Percentiles rank a stretch among this genome's conserved stretches.
phyloP scores from a whole-genome alignment of 2,113 vertebrate species.

The Isurus oxyrinchus region DNA sequence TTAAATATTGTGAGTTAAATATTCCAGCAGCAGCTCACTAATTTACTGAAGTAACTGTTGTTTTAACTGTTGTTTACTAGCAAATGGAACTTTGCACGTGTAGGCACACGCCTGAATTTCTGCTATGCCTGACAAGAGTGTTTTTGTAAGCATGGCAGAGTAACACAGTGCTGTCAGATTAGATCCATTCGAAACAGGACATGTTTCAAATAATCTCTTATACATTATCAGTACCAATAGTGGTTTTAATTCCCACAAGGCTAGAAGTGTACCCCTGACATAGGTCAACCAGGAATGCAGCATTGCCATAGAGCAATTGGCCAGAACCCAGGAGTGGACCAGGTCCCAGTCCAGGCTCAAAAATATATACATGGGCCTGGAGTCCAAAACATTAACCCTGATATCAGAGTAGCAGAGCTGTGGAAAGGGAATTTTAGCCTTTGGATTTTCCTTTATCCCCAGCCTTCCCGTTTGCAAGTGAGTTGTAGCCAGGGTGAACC shows the following conservation, averaged over 20 bases:
- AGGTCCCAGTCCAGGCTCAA: neutral
- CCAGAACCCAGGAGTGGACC: neutral
- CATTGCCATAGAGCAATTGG: neutral
- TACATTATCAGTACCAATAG: neutral
- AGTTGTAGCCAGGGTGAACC: neutral
- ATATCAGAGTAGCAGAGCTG: neutral
- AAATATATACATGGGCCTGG: neutral
- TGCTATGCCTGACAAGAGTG: neutral
- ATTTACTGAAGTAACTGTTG: neutral
- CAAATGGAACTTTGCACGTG: neutral
- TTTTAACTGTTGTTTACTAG: neutral
- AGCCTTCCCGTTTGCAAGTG: neutral
- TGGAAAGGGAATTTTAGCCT: neutral
- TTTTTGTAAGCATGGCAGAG: neutral
- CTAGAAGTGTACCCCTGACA: neutral
- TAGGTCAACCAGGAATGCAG: neutral
- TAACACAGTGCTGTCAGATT: neutral
- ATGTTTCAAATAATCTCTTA: neutral
- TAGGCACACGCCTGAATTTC: neutral
- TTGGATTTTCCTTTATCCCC: neutral
- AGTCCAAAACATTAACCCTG: neutral
- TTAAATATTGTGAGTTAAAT: neutral
- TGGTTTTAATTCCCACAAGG: neutral
- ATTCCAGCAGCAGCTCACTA: neutral
- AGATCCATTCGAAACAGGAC: neutral